Percentiles rank a stretch among this genome's conserved stretches.
These are phyloP conservation scores for Meloidogyne hapla DNA, from an alignment of 1,140 invertebrate genomes.

Conservation along the genomic window DNA sequence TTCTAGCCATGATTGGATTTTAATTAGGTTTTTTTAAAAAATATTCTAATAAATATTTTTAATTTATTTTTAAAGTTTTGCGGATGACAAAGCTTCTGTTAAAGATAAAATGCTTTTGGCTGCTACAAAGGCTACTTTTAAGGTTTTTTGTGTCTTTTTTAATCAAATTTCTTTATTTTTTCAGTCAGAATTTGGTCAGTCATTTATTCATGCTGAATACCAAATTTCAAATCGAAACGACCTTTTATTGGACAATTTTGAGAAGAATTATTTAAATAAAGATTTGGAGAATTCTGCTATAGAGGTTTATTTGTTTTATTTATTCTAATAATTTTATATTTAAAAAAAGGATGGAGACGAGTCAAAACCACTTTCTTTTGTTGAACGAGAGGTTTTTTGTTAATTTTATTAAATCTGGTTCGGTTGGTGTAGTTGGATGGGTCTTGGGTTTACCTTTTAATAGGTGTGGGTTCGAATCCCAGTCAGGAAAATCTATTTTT, in stretches of 20 bases:
- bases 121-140: conserved; percentile 94
- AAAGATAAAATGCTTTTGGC: conserved; percentile 98
- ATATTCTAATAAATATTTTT: conserved; percentile 11
- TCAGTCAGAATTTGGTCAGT: conserved; percentile 82
- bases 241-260: conserved; percentile 65
- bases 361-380: conserved; percentile 43
- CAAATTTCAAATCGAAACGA: conserved; percentile 76
- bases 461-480: background rate
- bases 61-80: conserved; percentile 54
- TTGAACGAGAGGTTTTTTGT: conserved; percentile 42
- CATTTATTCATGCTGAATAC: conserved; percentile 84
- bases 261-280: conserved; percentile 38
- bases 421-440: background rate
- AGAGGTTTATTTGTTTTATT: background rate
- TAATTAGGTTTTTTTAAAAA: conserved; percentile 78
- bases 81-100: conserved; percentile 66
- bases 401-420: background rate
- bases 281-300: conserved; percentile 1
- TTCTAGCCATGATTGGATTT: conserved; percentile 81
- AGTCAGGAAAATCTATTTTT: background rate
- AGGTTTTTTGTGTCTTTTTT: conserved; percentile 64
- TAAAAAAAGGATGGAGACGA: conserved; percentile 22
- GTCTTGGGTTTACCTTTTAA: background rate
- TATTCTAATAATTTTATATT: background rate
- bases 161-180: background rate